A percentile compares a stretch with the other conserved stretches of the same genome.
These are phyloP conservation scores for Anhinga rufa DNA, from an alignment of 2,113 vertebrate genomes.

Conservation along the genomic window DNA sequence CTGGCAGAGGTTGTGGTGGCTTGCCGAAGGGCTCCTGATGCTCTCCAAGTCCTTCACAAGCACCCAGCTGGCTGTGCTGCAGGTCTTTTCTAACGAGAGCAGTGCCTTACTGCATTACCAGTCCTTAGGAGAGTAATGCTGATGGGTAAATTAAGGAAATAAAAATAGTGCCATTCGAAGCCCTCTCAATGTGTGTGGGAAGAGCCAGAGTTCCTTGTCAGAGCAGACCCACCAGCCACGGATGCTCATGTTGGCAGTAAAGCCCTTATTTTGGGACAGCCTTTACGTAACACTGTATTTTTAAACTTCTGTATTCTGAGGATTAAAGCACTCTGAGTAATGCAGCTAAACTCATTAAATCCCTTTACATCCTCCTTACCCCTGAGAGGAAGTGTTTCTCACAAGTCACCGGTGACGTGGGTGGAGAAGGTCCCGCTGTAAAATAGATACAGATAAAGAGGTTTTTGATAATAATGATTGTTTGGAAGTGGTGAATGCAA, in stretches of 20 bases:
- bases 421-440: neutral
- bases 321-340: conserved; percentile 22
- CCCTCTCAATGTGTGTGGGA: neutral
- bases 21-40: neutral
- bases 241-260: neutral
- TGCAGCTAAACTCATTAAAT: conserved; percentile 33
- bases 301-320: neutral
- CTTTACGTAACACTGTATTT: conserved; percentile 1
- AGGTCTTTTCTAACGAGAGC: neutral
- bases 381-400: neutral
- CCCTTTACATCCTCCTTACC: neutral
- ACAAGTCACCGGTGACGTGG: neutral
- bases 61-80: neutral
- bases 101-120: neutral
- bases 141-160: neutral
- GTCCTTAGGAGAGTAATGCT: neutral
- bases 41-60: neutral
- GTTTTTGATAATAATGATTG: neutral
- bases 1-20: neutral
- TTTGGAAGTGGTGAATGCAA: neutral
- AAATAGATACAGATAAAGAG: neutral
- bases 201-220: neutral
- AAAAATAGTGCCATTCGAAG: neutral
- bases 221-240: neutral
- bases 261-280: conserved; percentile 18